Evolutionary conservation across 2,113 vertebrate genomes (phyloP).

Genomic region (Xerus inauris): DNA sequence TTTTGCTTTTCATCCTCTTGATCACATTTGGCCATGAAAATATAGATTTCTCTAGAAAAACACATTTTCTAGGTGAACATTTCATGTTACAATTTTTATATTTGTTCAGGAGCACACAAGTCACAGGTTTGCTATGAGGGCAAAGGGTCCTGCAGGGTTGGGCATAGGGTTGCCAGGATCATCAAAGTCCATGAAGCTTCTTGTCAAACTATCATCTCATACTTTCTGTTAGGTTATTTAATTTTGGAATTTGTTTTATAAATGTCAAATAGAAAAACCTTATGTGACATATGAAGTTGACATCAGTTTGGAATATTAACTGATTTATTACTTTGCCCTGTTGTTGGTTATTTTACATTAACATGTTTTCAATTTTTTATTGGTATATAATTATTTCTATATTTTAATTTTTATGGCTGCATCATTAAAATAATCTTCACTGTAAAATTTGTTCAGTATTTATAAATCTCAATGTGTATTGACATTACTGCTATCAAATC

Average conservation of each 20-base stretch:
- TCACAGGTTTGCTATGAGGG: background rate
- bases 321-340: background rate
- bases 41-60: background rate
- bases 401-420: conserved; percentile 47
- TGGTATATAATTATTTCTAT: background rate
- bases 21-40: conserved; percentile 28
- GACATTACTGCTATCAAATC: conserved; percentile 65
- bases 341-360: conserved; percentile 51
- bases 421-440: background rate
- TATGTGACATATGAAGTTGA: background rate
- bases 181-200: conserved; percentile 4
- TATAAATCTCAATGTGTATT: conserved; percentile 67
- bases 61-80: background rate
- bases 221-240: background rate
- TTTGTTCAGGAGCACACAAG: background rate
- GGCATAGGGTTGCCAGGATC: background rate
- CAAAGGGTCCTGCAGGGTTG: background rate
- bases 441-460: conserved; percentile 52
- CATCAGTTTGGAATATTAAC: conserved; percentile 13
- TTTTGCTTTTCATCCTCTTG: background rate
- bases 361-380: conserved; percentile 12
- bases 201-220: conserved; percentile 22
- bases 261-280: conserved; percentile 47
- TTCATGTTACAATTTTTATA: background rate
- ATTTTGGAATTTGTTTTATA: conserved; percentile 17